Evolutionary conservation across 2,113 vertebrate genomes (phyloP).

Genomic region (Cynoglossus semilaevis): DNA sequence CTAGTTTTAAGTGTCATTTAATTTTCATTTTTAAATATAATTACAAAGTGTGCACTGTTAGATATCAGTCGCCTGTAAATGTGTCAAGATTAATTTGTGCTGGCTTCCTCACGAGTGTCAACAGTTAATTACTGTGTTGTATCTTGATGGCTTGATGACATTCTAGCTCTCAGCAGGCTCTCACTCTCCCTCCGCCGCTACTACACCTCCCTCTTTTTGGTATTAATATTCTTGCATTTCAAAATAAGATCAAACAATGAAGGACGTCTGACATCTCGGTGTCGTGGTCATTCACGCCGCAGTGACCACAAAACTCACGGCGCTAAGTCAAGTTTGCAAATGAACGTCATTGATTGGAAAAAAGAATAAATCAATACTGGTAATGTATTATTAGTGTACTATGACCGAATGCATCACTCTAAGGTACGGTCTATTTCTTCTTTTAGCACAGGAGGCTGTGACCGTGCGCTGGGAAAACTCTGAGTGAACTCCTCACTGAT

Average conservation of each 20-base stretch:
- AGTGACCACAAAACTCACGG: conserved; percentile 45
- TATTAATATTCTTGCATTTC: conserved; percentile 55
- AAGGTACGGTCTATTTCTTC: conserved; percentile 64
- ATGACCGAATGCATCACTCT: conserved; percentile 71
- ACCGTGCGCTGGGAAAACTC: conserved; percentile 70
- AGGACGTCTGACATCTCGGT: conserved; percentile 13
- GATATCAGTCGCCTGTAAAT: conserved; percentile 99
- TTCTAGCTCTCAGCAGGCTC: conserved; percentile 91
- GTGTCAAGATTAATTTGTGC: conserved; percentile 99
- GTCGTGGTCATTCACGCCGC: conserved; percentile 32
- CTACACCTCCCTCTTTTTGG: conserved; percentile 71
- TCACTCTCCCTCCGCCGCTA: conserved; percentile 78
- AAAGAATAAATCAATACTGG: conserved; percentile 68
- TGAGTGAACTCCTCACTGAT: conserved; percentile 76
- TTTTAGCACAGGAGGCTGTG: conserved; percentile 61
- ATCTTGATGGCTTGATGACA: conserved; percentile 98
- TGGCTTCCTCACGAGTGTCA: conserved; percentile 99
- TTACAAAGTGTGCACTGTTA: conserved; percentile 99
- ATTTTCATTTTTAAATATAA: conserved; percentile 99
- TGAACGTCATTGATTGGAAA: conserved; percentile 62
- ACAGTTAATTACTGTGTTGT: conserved; percentile 99
- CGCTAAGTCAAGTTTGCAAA: conserved; percentile 60
- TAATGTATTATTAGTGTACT: conserved; percentile 78
- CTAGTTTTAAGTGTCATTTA: conserved; percentile 99
- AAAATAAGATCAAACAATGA: conserved; percentile 70